Evolutionary conservation across 1,140 invertebrate species (phyloP), one percentile per base, ranked within the genome.

Genomic region (Rhagoletis zephyria): DNA sequence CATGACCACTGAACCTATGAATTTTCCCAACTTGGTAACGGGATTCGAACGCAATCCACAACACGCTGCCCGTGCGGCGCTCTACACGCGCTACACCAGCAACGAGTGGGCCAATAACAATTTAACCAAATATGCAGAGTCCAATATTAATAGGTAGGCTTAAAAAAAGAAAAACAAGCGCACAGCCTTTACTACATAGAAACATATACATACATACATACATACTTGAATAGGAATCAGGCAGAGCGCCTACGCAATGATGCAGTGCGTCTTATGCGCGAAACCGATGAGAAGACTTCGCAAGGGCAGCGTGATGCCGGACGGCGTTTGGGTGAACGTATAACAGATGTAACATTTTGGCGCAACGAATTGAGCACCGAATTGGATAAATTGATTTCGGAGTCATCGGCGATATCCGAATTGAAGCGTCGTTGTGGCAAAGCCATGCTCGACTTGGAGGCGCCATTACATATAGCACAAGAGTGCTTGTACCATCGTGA

Each of bases 301-400:
- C 94, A 95, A 85, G 96, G 95, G 2, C 97, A 97, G 90, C 94
- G 96, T 60, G 97, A 98, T 90, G 96, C 97, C 3, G 96, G 96
- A 0, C 94, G 96, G 88, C 94, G 96, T 87, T 93, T 98, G 85
- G 97, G 97, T 1, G 98, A 98, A 93, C 94, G 98, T 87, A 96
- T 98, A 88, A 98, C 96, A 10, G 97, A 98, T 90, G 96, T 97
- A n/a, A 97, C 96, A 42, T 98, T 98, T 93, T 98, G 97, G 98
- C 95, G 97, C 85, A 97, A 97, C 92, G 98, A 99, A 94, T 92
- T 95, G 0, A 94, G 94, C 85, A 96, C 96, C 48, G 98, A 99
- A 94, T 94, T 98, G 90, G 97, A 98, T 93, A 95, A 96, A 89
- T 94, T 98, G 88, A 94, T 98, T 65, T 95, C 95, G 1, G 97